These are phyloP conservation scores for Triops cancriformis DNA, from an alignment of 1,140 invertebrate species.

Conservation along the genomic window DNA sequence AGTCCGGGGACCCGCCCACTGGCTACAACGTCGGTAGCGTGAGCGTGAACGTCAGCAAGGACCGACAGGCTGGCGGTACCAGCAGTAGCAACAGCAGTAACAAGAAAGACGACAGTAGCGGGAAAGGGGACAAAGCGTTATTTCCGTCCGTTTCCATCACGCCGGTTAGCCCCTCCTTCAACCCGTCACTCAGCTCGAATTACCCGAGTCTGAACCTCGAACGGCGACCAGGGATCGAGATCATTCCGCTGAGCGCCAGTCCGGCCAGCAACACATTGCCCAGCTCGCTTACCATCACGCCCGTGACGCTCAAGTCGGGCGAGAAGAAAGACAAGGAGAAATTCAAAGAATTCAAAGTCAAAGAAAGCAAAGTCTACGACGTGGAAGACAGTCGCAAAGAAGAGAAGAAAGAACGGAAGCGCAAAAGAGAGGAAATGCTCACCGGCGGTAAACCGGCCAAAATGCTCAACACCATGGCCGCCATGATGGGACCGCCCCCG, in stretches of 20 bases:
- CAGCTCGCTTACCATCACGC: conserved; percentile 75
- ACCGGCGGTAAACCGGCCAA: conserved; percentile 31
- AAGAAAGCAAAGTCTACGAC: conserved; percentile 24
- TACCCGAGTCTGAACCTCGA: conserved; percentile 53
- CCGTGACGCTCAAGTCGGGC: conserved; percentile 46
- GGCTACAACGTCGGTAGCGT: neutral
- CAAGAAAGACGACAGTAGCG: neutral
- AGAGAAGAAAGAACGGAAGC: conserved; percentile 34
- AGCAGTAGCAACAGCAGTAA: no score
- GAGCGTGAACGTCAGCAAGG: neutral
- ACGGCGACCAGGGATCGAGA: conserved; percentile 64
- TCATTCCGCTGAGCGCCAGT: conserved; percentile 59
- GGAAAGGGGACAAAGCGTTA: conserved; percentile 38
- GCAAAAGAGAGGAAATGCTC: conserved; percentile 46
- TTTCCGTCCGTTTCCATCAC: conserved; percentile 70
- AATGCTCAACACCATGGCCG: conserved; percentile 27
- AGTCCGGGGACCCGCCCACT: neutral
- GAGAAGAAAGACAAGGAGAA: conserved; percentile 31
- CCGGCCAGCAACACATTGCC: conserved; percentile 51
- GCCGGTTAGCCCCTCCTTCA: conserved; percentile 51
- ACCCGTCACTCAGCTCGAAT: conserved; percentile 47
- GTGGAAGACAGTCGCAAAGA: conserved; percentile 45
- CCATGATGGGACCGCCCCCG: conserved; percentile 65
- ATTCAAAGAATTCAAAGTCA: conserved; percentile 21
- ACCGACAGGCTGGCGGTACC: neutral